A percentile compares a stretch with the other conserved stretches of the same genome.
Conservation (phyloP, 1,140 invertebrate species). For the Episyrphus balteatus region DNA sequence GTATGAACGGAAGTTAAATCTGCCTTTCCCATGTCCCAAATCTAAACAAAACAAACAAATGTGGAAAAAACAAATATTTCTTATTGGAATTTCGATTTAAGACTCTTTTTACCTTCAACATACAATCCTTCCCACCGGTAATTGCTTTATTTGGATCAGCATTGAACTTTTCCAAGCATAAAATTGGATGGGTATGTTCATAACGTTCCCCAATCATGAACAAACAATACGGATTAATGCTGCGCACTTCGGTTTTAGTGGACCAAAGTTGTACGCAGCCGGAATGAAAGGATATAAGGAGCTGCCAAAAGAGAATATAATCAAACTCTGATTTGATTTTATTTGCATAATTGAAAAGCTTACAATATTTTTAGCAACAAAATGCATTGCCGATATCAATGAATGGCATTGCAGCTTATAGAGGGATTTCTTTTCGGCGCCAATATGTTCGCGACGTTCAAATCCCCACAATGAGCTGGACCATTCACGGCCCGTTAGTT, state of each 20-base stretch:
- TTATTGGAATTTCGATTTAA: background rate
- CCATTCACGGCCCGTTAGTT: conserved; percentile 8
- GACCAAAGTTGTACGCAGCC: conserved; percentile 9
- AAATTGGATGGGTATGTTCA: conserved; percentile 7
- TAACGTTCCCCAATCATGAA: conserved; percentile 9
- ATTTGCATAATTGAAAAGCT: background rate
- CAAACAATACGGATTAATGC: conserved; percentile 8
- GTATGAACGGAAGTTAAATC: conserved; percentile 8
- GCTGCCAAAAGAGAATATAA: background rate
- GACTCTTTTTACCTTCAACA: conserved; percentile 7
- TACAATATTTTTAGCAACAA: conserved; percentile 8
- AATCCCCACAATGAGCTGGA: conserved; percentile 6
- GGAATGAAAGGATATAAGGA: conserved; percentile 3
- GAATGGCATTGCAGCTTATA: conserved; percentile 7
- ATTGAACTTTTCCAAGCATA: background rate
- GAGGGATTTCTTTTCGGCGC: background rate
- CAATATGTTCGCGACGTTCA: background rate
- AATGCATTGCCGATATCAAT: conserved; percentile 4
- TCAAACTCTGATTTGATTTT: background rate
- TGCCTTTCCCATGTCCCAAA: conserved; percentile 9
- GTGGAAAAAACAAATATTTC: conserved; percentile 1
- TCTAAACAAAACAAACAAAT: background rate
- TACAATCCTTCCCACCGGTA: conserved; percentile 7
- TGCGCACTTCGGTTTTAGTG: conserved; percentile 7
- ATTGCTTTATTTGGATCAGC: conserved; percentile 4